These are phyloP conservation scores for Eupeodes latifasciatus DNA, from an alignment of 2,888 invertebrate genomes.

Conservation along the genomic window DNA sequence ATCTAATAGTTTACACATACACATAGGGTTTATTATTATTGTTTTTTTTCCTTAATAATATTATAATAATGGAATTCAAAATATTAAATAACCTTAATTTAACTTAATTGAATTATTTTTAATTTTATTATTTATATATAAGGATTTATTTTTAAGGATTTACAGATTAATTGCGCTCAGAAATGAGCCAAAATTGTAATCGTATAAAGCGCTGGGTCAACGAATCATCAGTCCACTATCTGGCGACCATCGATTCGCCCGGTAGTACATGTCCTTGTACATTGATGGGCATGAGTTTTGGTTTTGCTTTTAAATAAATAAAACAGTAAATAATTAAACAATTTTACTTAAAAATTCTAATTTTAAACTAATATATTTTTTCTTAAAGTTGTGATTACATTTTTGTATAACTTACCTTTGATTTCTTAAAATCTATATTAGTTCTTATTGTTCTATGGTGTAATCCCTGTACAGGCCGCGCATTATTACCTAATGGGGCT, in stretches of 20 bases:
- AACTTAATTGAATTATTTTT: slow-evolving; percentile 24
- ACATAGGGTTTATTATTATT: slow-evolving; percentile 44
- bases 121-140: slow-evolving; percentile 15
- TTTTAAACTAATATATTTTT: no score
- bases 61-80: slow-evolving; percentile 52
- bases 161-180: slow-evolving; percentile 67
- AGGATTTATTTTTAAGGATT: slow-evolving; percentile 50
- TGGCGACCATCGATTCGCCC: slow-evolving; percentile 85
- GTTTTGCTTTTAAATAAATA: slow-evolving; percentile 77
- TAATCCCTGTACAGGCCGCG: slow-evolving; percentile 95
- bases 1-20: slow-evolving; percentile 72
- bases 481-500: slow-evolving; percentile 97
- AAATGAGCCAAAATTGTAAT: slow-evolving; percentile 64
- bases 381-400: no score
- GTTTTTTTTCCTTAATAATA: slow-evolving; percentile 41
- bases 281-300: slow-evolving; percentile 92
- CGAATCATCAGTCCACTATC: slow-evolving; percentile 83
- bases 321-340: not conserved
- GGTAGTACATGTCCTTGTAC: slow-evolving; percentile 95
- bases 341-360: not conserved
- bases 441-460: slow-evolving; percentile 97
- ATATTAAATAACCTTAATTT: slow-evolving; percentile 64
- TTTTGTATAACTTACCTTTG: slow-evolving; percentile 82
- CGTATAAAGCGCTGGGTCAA: slow-evolving; percentile 80
- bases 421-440: slow-evolving; percentile 97